Base-by-base conservation (phyloP, 2,113 vertebrate species). In the Peromyscus polionotus region DNA sequence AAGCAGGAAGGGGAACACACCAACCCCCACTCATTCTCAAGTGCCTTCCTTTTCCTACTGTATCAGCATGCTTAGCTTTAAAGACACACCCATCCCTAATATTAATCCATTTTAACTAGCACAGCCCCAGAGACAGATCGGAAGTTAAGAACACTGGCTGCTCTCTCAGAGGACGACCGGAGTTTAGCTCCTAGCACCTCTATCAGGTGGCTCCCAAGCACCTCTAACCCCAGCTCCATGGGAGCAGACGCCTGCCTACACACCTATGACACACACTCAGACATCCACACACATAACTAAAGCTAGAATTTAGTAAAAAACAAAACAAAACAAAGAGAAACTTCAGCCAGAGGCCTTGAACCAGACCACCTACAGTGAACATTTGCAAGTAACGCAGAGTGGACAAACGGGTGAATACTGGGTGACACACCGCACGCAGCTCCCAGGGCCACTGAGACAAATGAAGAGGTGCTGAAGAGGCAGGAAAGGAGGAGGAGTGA, bases 1-100 rank as follows among this genome's bases (percentile, higher is more conserved):
- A 88, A 94, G 19, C 59, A 33, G 67, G 68, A 0, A 81, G 36
- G 17, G 65, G 65, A 39, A 89, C 48, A 94, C 11, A 73, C 54
- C 28, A 89, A 90, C 93, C 42, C 39, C 61, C 59, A 67, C 5
- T 59, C 57, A 83, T 72, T 90, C 42, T 80, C 75, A 83, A 92
- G 54, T 24, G 77, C 79, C 76, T 91, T 85, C 33, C 24, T 68
- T 81, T 96, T 93, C 90, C 48, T 90, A 57, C 65, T 92, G 24
- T 67, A 67, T 86, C 22, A 81, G 10, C 26, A 59, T 48, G 54
- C 68, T 90, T 57, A 48, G 39, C 54, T 79, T 92, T 86, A 45
- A 57, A 33, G 36, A 96, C 54, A 88, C 36, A 94, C 20, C 51
- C 76, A 51, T 57, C 70, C 75, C 59, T 72, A 93, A 26, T 63